Evolutionary conservation across 2,888 invertebrate species (phyloP), one percentile per base, ranked within the genome.

Genomic region (Leptopilina drosophilae): DNA sequence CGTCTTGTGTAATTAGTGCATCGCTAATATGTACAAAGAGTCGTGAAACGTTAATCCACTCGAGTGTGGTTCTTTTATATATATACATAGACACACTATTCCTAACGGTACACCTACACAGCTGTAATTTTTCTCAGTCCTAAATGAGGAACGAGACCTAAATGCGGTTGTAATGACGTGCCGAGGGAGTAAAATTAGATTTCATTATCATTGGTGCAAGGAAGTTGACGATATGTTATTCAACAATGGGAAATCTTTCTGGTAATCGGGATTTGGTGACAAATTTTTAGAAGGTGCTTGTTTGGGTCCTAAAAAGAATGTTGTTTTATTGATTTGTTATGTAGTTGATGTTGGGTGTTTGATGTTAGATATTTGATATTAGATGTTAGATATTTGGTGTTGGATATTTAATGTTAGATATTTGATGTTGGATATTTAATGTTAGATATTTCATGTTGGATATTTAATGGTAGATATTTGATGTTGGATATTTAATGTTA

Each of bases 181-280:
- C 33, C 53, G 73, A 73, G 73, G 33, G 11, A 73, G 20, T 56
- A 73, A 56, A 73, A 73, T 73, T 73, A 73, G 73, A 73, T 73
- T 56, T 56, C 56, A 73, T 73, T 56, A 73, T 56, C 56, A 73
- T 53, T 56, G 33, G 8, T 73, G 33, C 73, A 56, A 73, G 56
- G 73, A 73, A 73, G 73, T 73, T 73, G 56, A 56, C 64, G 14
- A 64, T 20, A 20, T 12, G 33, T 56, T 56, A 56, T 33, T 14
- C n/a, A 56, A 73, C 56, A 73, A 73, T 56, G 56, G 26, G n/a
- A 33, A 73, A 56, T 62, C 15, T 33, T 33, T 56, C n/a, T 53
- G 26, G 7, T 14, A n/a, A 56, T 56, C 33, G 20, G 20, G 1
- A 1, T 20, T 20, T 20, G 20, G 20, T 20, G 20, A 20, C 20